Evolutionary conservation across 2,888 invertebrate species (phyloP), one percentile per base, ranked within the genome.

Genomic region (Heliconius erato): DNA sequence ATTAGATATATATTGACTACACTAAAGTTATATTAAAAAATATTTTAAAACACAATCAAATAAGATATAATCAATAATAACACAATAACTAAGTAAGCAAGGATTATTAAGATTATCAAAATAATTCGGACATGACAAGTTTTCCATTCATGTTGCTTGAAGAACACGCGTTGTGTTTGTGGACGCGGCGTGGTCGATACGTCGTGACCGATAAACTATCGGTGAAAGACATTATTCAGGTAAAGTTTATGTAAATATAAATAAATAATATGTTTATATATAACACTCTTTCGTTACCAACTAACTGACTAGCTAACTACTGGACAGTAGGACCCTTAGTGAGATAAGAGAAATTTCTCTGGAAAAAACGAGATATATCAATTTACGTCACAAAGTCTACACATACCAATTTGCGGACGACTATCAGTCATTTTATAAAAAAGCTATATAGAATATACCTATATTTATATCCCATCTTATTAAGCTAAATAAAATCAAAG

Each of bases 121-220:
- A 76, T 63, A 35, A 16, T 63, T 35, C 59, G 63, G 16, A 63
- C 26, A 40, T 35, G 0, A 59, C 2, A 26, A 63, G 16, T 76
- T 63, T 63, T 63, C 59, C 76, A 35, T 76, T 14, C n/a, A 40
- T 7, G 7, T 40, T 9, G 63, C n/a, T 63, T 26, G 0, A 16
- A 72, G n/a, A 54, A 23, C 76, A 76, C 35, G 76, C 76, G 3
- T 14, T 16, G 26, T 26, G 35, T 0, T 63, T 63, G 76, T 76
- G 76, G 76, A 16, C 59, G 76, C 35, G 16, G 35, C 76, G 40
- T 76, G 74, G 11, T 59, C 4, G 12, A n/a, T 59, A 74, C 19
- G 32, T 23, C 54, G 32, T 35, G 40, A 63, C 76, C 76, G 76
- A 76, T 76, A 63, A 35, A 76, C 63, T 76, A 76, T 76, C 76